Evolutionary conservation across 2,888 invertebrate species (phyloP), one percentile per base, ranked within the genome.

Genomic region (Anarsia innoxiella): DNA sequence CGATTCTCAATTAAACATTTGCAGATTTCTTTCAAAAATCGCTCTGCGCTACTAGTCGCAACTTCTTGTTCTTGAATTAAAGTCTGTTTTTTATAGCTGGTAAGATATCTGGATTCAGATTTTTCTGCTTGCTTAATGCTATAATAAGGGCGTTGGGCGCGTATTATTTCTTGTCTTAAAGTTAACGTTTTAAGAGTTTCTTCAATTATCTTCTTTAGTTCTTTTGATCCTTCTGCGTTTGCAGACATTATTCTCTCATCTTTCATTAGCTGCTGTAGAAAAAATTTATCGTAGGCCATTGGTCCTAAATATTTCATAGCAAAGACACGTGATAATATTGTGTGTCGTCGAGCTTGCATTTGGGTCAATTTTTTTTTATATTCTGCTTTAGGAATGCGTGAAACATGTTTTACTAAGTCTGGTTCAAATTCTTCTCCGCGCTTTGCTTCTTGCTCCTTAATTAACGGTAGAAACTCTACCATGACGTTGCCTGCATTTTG

Each of bases 301-400:
- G 79, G 80, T 1, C 80, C 83, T 4, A 82, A 59, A 54, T 83
- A 83, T 56, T 83, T 83, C 77, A 77, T 79, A 23, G 83, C 80
- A 23, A 83, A 65, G 10, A 83, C 82, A 23, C 80, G 69, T 12
- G 75, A 59, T 40, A 83, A 53, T 1, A 66, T 77, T 8, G 60
- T 49, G 46, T 67, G 53, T 49, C 74, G 75, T 26, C 80, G 62
- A 6, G 77, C 74, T 47, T 82, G 69, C 72, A 76, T 72, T 58
- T 80, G 82, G 2, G 79, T 80, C 12, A 82, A 49, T 42, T 76
- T 75, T 8, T 56, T 51, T 50, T 66, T 68, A 37, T 51, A 48
- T 45, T 67, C 61, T 2, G 54, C 61, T 40, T 64, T 62, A 1
- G 82, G 83, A 33, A 82, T 82, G 16, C 82, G 71, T 32, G 70